Evolutionary conservation across 2,888 invertebrate genomes (phyloP).

Genomic region (Xylota sylvarum): DNA sequence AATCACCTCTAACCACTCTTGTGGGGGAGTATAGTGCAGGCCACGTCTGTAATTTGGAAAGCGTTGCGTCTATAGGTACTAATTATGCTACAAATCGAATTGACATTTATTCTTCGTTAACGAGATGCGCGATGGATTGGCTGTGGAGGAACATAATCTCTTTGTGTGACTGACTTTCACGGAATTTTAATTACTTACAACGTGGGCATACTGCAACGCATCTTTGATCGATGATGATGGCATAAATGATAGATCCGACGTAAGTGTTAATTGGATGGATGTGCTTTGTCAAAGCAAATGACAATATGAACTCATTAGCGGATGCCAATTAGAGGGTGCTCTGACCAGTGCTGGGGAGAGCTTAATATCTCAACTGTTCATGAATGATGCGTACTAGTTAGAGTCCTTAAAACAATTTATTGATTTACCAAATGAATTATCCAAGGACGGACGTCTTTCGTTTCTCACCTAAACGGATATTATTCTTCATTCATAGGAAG

Average conservation of each 20-base stretch:
- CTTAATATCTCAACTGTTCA: too few species aligned
- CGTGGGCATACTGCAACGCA: background rate
- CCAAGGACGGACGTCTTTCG: too few species aligned
- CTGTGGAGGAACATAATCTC: background rate
- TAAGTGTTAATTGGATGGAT: constrained; percentile 11
- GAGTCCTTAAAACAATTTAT: too few species aligned
- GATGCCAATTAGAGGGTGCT: background rate
- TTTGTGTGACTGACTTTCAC: background rate
- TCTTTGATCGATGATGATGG: background rate
- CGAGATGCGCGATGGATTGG: background rate
- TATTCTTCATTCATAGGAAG: too few species aligned
- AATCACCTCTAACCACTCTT: background rate
- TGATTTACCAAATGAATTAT: too few species aligned
- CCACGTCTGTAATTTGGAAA: constrained; percentile 45
- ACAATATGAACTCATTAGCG: background rate
- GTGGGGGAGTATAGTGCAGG: background rate
- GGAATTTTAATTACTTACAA: constrained; percentile 28
- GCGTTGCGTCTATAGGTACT: constrained; percentile 16
- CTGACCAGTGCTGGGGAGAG: too few species aligned
- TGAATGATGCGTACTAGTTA: too few species aligned
- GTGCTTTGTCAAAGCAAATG: background rate
- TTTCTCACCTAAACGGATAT: too few species aligned
- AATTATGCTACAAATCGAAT: constrained; percentile 49
- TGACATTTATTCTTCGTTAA: constrained; percentile 35
- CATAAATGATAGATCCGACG: constrained; percentile 31